Percentiles rank a stretch among this genome's conserved stretches.
phyloP scores from a whole-genome alignment of 2,888 invertebrate species.

The Catotricha subobsoleta region DNA sequence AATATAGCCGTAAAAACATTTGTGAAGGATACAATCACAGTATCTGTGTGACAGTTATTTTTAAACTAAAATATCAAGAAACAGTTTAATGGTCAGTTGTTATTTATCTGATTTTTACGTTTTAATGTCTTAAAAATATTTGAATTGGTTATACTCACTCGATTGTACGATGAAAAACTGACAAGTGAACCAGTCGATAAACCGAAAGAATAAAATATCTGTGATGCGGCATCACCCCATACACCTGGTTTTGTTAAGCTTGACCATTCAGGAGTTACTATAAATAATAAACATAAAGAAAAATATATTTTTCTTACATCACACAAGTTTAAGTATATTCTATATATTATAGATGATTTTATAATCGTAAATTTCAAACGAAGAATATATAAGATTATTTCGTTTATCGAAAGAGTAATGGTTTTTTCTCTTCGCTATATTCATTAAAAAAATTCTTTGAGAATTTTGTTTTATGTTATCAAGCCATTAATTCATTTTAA shows the following conservation, averaged over 20 bases:
- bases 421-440: too few species aligned
- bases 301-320: too few species aligned
- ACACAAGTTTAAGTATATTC: too few species aligned
- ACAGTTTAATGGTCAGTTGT: background rate
- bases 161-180: slow-evolving; percentile 56
- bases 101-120: background rate
- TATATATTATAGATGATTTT: too few species aligned
- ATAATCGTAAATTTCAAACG: too few species aligned
- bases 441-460: too few species aligned
- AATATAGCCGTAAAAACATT: slow-evolving; percentile 58
- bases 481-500: too few species aligned
- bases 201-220: slow-evolving; percentile 69
- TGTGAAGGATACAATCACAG: slow-evolving; percentile 48
- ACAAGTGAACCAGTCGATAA: slow-evolving; percentile 58
- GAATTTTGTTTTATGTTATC: too few species aligned
- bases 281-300: too few species aligned
- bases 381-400: too few species aligned
- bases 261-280: slow-evolving; percentile 54
- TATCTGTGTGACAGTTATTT: slow-evolving; percentile 57
- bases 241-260: slow-evolving; percentile 45
- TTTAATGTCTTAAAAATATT: too few species aligned
- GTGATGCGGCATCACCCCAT: slow-evolving; percentile 69
- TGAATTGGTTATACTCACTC: slow-evolving; percentile 12
- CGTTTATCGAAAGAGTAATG: too few species aligned
- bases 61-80: slow-evolving; percentile 28